Base-by-base conservation (phyloP, 2,113 vertebrate species). In the Egretta garzetta region DNA sequence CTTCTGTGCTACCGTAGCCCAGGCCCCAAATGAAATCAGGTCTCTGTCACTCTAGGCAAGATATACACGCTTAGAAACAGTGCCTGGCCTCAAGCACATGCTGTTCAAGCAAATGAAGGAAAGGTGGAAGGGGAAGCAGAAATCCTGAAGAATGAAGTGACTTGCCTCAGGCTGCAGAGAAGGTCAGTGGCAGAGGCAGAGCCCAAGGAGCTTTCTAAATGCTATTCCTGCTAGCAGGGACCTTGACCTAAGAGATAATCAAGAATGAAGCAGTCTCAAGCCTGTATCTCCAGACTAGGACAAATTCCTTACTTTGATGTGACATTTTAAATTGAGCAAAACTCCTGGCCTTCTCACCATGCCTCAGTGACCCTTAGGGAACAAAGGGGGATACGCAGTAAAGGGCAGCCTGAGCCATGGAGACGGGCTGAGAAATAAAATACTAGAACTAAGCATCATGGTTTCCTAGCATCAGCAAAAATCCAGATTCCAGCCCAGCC, bases 131-230 rank as follows among this genome's bases (percentile, higher is more conserved):
- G 93, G 60, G 53, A 91, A 93, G 50, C 58, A 96, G 80, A 75
- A 85, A 80, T 91, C 53, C 73, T 75, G 60, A 70, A 86, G 86
- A 72, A 80, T 23, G 86, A 73, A 87, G 62, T 58, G 62, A 43
- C 45, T 94, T 80, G 89, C 95, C 91, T 94, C 35, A 53, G 94
- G 96, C 97, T 93, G 37, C n/a, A 56, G 83, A 72, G 79, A 90
- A 94, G 88, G 93, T 89, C 97, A 86, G 92, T 12, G 71, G 64
- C 82, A 93, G 67, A 91, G 76, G 75, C 52, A 97, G 73, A 72
- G 83, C 90, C 87, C 79, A 66, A 82, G 82, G 92, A 97, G 79
- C 37, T 94, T 80, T 93, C 71, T 80, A 91, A 77, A 66, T 71
- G 62, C 63, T 90, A 5, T 64, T 75, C 39, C 87, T 85, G 33